Base-by-base conservation (phyloP, 2,797 vertebrate genomes). In the Manis crassicaudata region DNA sequence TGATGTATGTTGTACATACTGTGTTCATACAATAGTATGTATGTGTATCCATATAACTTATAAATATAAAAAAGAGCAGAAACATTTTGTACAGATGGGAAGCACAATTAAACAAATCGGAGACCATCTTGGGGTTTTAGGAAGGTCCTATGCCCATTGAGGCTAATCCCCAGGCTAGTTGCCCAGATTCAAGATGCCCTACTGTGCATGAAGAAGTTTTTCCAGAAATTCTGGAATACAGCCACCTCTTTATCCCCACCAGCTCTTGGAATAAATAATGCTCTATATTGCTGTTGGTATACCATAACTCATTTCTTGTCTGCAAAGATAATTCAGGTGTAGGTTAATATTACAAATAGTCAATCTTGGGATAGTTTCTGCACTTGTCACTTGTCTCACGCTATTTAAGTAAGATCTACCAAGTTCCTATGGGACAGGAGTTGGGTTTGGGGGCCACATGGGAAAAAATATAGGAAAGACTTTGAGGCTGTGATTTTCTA, bases 261-360 rank as follows among this genome's bases (percentile, higher is more conserved):
- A 58, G 25, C 65, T 92, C 46, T 54, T 94, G n/a, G 75, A 82
- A 79, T 86, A 81, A 92, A 58, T 68, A 85, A 89, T 43, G 13
- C 4, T 90, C 3, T 25, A 46, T 5, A 46, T 17, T 82, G 7
- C 1, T 70, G 23, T 40, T 70, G 63, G 32, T 13, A 23, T 13
- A 87, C 27, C 11, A 35, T 52, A 14, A 54, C 6, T 88, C 4
- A 83, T 83, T 87, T 20, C 35, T 43, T 89, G 17, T 75, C 27
- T 63, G 21, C 25, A 21, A 63, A 50, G 52, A 85, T 80, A 81
- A 93, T 75, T 72, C 20, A 37, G 27, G n/a, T 17, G 12, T 32
- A 73, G 88, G 13, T 80, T 92, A 58, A 27, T 84, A 60, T 73
- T 77, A 35, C 1, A 4, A 88, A 6, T 21, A 82, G 29, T 73